Evolutionary conservation across 2,113 vertebrate genomes (phyloP).

Genomic region (Neotragus moschatus): DNA sequence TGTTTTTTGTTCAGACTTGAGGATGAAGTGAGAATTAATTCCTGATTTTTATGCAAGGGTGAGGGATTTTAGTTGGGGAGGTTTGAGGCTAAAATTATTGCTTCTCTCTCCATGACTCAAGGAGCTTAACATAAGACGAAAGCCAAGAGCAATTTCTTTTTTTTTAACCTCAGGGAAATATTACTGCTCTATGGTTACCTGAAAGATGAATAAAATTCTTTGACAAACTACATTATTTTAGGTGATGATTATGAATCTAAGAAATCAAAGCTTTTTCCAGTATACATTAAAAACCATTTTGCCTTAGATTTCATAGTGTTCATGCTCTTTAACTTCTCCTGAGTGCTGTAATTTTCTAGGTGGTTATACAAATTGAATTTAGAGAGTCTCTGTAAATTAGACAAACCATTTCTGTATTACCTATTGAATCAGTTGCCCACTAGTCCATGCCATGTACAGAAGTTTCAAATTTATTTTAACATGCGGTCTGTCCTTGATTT

Average conservation of each 20-base stretch:
- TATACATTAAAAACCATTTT: constrained; percentile 26
- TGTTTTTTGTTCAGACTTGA: not conserved
- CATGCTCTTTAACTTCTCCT: not conserved
- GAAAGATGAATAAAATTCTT: constrained; percentile 65
- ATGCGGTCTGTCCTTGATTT: not conserved
- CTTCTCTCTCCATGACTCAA: constrained; percentile 42
- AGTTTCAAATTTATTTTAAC: not conserved
- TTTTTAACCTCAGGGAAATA: constrained; percentile 41
- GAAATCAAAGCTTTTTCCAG: constrained; percentile 21
- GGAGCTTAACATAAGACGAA: constrained; percentile 50
- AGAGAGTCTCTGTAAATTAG: constrained; percentile 15
- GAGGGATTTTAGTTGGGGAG: not conserved
- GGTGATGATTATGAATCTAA: constrained; percentile 62
- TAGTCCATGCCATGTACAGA: not conserved
- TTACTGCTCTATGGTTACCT: constrained; percentile 36
- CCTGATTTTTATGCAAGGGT: not conserved
- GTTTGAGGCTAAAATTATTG: constrained; percentile 35
- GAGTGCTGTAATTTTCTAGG: constrained; percentile 15
- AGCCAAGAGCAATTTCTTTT: constrained; percentile 36
- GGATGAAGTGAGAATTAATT: constrained; percentile 30
- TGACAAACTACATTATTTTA: constrained; percentile 66
- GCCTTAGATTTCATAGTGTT: constrained; percentile 16
- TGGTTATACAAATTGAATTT: constrained; percentile 54
- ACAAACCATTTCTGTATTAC: not conserved
- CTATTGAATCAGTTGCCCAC: not conserved